Base-by-base conservation (phyloP, 2,113 vertebrate species). In the Myotis davidii region DNA sequence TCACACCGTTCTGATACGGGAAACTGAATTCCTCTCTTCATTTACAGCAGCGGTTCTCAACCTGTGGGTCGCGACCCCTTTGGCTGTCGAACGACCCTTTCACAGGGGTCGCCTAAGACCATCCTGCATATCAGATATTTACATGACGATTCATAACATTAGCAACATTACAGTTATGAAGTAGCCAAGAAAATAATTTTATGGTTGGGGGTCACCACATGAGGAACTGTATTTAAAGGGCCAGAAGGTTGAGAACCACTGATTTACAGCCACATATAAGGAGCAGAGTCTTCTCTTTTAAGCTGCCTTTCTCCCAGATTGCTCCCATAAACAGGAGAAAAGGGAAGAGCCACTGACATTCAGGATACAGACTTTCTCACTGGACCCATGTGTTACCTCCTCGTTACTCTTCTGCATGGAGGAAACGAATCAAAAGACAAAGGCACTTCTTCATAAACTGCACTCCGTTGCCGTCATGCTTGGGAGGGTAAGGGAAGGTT, bases 201-300 rank as follows among this genome's bases (percentile, higher is more conserved):
- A 42, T 42, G 42, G 42, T 42, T 42, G 42, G 42, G 42, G 42
- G 42, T 42, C 42, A 42, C 42, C 7, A 42, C 42, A 42, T 42
- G 42, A 42, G 42, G 42, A 42, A 42, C 42, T 42, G 42, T 42
- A 42, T 42, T 42, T 42, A 42, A 42, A 42, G 7, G 7, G 42
- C 42, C 42, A 42, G 42, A 42, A 42, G 42, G 42, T 42, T 42
- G 42, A 42, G 42, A 42, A 42, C 42, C 42, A 8, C 42, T 42
- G 42, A 92, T 91, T 94, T 90, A 17, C 32, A 91, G 90, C 93
- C 34, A 56, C 3, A 13, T 27, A 32, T 37, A n/a, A 89, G 21
- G 29, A 61, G 37, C 84, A 18, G 27, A 74, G 20, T 52, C 32
- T 37, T 76, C 17, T 74, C 54, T 82, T n/a, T 34, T 52, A 29